Base-by-base conservation (phyloP, 2,113 vertebrate genomes). In the Hylia prasina region DNA sequence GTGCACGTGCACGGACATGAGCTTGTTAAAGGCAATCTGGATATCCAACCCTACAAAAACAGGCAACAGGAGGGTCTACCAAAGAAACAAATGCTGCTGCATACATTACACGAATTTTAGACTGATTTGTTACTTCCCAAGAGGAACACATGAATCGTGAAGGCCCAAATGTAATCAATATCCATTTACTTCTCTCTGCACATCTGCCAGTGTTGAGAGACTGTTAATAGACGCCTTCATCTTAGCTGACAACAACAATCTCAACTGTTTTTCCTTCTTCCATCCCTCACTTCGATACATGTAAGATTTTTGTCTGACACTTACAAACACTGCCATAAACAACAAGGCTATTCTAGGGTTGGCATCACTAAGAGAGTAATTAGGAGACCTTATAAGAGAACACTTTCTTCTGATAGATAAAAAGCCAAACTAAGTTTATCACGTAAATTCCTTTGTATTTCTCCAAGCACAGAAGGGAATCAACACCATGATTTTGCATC, bases 131-230 rank as follows among this genome's bases (percentile, higher is more conserved):
- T 79, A 53, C 51, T 65, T 88, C 91, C 79, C 84, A 73, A 56
- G 94, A 93, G 78, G 87, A 91, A 83, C 64, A 51, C 53, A 73
- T 71, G 87, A 94, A 94, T 95, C 82, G 57, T 4, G 5, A 12
- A 20, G 82, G 84, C 40, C 77, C 82, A 94, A 80, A 94, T 81
- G 72, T 89, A 94, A 96, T 96, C 93, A 94, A 93, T 93, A 97
- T n/a, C 93, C 68, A 90, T 91, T 96, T 94, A 75, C 57, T 93
- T 72, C 89, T 48, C 89, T 51, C 76, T 63, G 88, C 80, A 93
- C 93, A 96, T 83, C 95, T 96, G 94, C 64, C 71, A 27, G 56
- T 10, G 31, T n/a, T 42, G n/a, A 87, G 72, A 89, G 71, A 89
- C 37, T 33, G 60, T 15, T 94, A 97, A 95, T 18, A 90, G 82